phyloP scores from a whole-genome alignment of 2,797 vertebrate genomes.

The Synanceia verrucosa region DNA sequence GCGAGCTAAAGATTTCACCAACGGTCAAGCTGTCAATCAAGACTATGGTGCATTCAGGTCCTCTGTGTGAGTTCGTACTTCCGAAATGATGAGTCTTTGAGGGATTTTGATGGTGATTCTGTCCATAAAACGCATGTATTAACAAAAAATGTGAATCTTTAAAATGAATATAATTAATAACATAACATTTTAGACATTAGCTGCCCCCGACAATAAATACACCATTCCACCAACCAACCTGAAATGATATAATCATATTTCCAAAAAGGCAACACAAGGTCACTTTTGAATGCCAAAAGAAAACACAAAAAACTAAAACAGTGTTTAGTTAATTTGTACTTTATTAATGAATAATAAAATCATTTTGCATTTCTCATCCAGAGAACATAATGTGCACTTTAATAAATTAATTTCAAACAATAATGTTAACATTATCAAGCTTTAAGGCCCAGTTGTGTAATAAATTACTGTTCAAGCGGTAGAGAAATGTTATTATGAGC shows the following conservation, averaged over 20 bases:
- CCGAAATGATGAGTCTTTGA: too few relatives aligned
- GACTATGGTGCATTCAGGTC: background rate
- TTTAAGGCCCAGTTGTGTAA: conserved; percentile 94
- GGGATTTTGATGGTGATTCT: too few relatives aligned
- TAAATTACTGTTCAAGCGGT: conserved; percentile 85
- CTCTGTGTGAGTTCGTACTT: background rate
- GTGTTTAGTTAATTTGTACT: conserved; percentile 75
- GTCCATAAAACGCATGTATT: background rate
- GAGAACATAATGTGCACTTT: conserved; percentile 91
- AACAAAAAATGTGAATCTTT: background rate
- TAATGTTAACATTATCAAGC: conserved; percentile 89
- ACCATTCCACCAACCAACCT: background rate
- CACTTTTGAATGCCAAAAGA: background rate
- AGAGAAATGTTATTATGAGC: conserved; percentile 64
- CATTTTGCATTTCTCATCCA: conserved; percentile 84
- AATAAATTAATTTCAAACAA: conserved; percentile 93
- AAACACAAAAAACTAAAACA: background rate
- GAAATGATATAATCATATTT: fast-evolving
- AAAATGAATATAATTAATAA: background rate
- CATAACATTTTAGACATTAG: too few relatives aligned
- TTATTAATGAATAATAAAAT: conserved; percentile 91
- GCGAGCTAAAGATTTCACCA: fast-evolving
- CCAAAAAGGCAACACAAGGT: background rate
- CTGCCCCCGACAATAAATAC: too few relatives aligned
- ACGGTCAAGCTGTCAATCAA: background rate